Percentiles rank a stretch among this genome's conserved stretches.
Evolutionary conservation across 1,140 invertebrate genomes (phyloP).

Genomic region (Ceratina japonica): DNA sequence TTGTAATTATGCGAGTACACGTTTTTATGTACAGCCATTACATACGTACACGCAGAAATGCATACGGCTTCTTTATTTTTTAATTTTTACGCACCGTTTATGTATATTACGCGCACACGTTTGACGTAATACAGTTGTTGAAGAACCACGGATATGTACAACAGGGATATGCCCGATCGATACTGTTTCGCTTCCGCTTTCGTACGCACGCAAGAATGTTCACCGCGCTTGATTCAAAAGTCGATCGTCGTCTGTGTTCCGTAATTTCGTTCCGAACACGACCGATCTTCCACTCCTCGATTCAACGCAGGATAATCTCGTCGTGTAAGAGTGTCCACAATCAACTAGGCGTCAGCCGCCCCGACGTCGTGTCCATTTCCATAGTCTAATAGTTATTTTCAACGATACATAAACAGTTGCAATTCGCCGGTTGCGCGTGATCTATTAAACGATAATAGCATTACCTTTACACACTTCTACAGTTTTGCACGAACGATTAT

Average conservation of each 20-base stretch:
- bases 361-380: neutral
- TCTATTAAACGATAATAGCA: neutral
- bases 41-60: conserved; percentile 24
- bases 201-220: neutral
- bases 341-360: neutral
- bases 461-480: neutral
- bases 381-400: neutral
- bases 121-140: conserved; percentile 44
- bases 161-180: conserved; percentile 56
- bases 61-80: conserved; percentile 20
- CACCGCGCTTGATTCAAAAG: neutral
- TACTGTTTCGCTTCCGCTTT: conserved; percentile 4
- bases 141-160: conserved; percentile 65
- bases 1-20: neutral
- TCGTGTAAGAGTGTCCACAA: neutral
- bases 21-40: neutral
- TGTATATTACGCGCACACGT: conserved; percentile 37
- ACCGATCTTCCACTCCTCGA: neutral
- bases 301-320: neutral
- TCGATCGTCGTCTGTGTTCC: conserved; percentile 10
- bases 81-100: conserved; percentile 15
- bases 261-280: neutral
- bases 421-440: neutral
- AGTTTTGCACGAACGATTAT: neutral
- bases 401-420: neutral